Percentiles rank a stretch among this genome's conserved stretches.
These are phyloP conservation scores for Ammodytes dubius DNA, from an alignment of 2,113 vertebrate genomes.

Conservation along the genomic window DNA sequence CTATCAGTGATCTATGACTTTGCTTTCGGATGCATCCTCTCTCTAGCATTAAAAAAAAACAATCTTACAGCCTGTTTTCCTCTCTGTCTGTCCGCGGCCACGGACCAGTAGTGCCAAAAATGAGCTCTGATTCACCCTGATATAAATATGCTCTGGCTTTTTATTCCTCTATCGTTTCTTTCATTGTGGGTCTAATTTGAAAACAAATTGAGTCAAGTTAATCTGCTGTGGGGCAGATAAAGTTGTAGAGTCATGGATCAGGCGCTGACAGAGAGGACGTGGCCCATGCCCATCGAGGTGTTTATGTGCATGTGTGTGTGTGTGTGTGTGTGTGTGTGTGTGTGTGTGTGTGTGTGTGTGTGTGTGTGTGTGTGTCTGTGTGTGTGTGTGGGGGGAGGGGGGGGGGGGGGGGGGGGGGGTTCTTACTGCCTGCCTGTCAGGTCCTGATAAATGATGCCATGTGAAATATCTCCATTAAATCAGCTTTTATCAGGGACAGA, in stretches of 20 bases:
- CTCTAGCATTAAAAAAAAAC: conserved; percentile 39
- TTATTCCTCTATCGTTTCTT: neutral
- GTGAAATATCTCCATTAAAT: conserved; percentile 88
- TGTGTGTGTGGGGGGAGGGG: too few species aligned
- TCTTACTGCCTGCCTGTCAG: conserved; percentile 77
- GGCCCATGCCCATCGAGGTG: conserved; percentile 44
- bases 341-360: too few species aligned
- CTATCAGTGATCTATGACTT: conserved; percentile 53
- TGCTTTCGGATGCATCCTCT: conserved; percentile 34
- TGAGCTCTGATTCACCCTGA: conserved; percentile 25
- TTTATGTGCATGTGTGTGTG: conserved; percentile 16
- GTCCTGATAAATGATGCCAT: conserved; percentile 86
- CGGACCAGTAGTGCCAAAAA: conserved; percentile 43
- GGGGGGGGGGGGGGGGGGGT: neutral
- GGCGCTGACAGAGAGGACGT: conserved; percentile 24
- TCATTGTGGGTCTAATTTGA: conserved; percentile 49
- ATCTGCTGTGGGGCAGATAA: conserved; percentile 65
- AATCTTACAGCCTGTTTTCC: conserved; percentile 3
- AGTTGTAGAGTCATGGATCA: conserved; percentile 53
- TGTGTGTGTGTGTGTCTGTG: too few species aligned
- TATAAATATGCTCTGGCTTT: conserved; percentile 1
- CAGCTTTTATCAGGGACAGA: conserved; percentile 77
- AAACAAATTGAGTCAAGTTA: conserved; percentile 36
- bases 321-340: too few species aligned
- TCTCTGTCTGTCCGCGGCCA: conserved; percentile 23